Evolutionary conservation across 2,888 invertebrate genomes (phyloP).

Genomic region (Choristoneura rosaceana): DNA sequence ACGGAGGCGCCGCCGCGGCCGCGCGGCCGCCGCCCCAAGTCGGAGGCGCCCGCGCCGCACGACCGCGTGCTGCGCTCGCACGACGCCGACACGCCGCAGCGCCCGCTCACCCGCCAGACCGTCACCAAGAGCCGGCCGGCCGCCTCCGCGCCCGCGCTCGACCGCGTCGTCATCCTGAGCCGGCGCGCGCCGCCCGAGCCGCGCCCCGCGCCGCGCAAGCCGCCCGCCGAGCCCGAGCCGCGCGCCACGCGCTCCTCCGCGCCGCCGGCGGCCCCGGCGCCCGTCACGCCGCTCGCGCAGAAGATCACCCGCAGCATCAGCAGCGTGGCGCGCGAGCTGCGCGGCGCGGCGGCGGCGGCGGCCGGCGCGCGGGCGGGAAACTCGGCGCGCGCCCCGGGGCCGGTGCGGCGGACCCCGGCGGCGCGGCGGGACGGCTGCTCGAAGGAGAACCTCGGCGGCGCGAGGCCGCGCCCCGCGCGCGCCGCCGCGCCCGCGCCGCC

Average conservation of each 20-base stretch:
- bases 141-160: slow-evolving; percentile 51
- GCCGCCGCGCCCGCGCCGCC: slow-evolving; percentile 57
- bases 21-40: slow-evolving; percentile 62
- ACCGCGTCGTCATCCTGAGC: slow-evolving; percentile 71
- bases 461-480: slow-evolving; percentile 65
- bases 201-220: slow-evolving; percentile 48
- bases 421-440: slow-evolving; percentile 58
- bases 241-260: slow-evolving; percentile 47
- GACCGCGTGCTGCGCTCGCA: slow-evolving; percentile 80
- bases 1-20: slow-evolving; percentile 70
- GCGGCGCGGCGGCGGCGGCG: slow-evolving; percentile 54
- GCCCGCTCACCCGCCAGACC: slow-evolving; percentile 65
- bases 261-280: slow-evolving; percentile 31
- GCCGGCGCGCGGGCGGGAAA: slow-evolving; percentile 69
- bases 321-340: slow-evolving; percentile 50
- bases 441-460: slow-evolving; percentile 31
- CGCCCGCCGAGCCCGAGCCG: slow-evolving; percentile 42
- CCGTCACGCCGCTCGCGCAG: slow-evolving; percentile 40
- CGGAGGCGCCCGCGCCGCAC: slow-evolving; percentile 55
- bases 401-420: slow-evolving; percentile 72
- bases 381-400: slow-evolving; percentile 75
- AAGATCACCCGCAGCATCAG: slow-evolving; percentile 45
- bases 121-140: slow-evolving; percentile 46
- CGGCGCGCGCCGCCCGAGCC: slow-evolving; percentile 58
- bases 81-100: slow-evolving; percentile 66